Evolutionary conservation across 2,113 vertebrate genomes (phyloP), one percentile per base, ranked within the genome.

Genomic region (Geococcyx californianus): DNA sequence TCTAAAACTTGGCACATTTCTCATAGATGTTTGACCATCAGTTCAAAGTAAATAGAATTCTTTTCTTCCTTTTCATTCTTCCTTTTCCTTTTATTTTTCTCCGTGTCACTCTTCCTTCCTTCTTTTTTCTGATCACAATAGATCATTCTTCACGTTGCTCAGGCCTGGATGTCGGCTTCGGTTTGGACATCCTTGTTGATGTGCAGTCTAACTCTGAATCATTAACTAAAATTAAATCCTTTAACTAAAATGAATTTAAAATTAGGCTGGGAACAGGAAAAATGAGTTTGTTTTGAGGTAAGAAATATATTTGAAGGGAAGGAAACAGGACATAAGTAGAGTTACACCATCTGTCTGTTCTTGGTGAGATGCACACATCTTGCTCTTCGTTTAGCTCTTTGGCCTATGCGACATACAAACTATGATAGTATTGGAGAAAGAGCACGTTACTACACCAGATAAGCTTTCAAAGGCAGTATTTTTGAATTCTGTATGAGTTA

Each of bases 11-110:
- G 80, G 63, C 42, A 55, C 34, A 64, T 78, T 94, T 73, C n/a
- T 91, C 45, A 49, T 34, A 86, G 69, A 72, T 76, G 40, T 84
- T 87, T 2, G 2, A 64, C 49, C 26, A 33, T 62, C 69, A 87
- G 19, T 20, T 96, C 85, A 60, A 89, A 87, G 73, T 94, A 92
- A 95, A 89, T 58, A 90, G 68, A 84, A 87, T 77, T 92, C 7
- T 67, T 94, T 55, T 79, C 5, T 79, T 85, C 2, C 26, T 38
- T 94, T 81, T 90, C 18, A 82, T 88, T 62, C 66, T 91, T 93
- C 78, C 75, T 76, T 92, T 96, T 96, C 88, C 83, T 89, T 45
- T 93, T 94, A 70, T 87, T 54, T 42, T 19, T 84, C 55, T 29
- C 18, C 25, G 16, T 3, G 7, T 87, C 66, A 80, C 13, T 25